Conservation (phyloP, 1,140 invertebrate genomes). For the Phthorimaea operculella region DNA sequence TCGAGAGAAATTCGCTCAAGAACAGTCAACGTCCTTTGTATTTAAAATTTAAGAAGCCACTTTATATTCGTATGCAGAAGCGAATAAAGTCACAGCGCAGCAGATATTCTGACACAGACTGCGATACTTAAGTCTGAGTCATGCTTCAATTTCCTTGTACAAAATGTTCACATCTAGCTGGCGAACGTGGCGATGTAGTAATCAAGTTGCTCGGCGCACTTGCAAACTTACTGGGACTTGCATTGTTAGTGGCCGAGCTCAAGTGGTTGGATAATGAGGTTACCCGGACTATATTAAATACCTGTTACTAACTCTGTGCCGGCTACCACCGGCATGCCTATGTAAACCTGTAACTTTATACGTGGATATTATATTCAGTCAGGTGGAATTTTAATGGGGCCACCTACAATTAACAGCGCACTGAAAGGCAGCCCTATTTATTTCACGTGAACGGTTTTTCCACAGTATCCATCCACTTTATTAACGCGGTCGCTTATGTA, state of each 20-base stretch:
- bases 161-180: conserved; percentile 10
- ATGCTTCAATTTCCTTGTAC: conserved; percentile 18
- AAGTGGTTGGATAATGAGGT: conserved; percentile 2
- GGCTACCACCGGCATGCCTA: neutral
- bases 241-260: conserved; percentile 5
- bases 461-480: neutral
- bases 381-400: neutral
- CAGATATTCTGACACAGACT: no score
- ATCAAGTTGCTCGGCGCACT: neutral
- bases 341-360: neutral
- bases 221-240: neutral
- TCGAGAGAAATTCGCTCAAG: no score
- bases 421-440: neutral
- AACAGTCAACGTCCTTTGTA: no score
- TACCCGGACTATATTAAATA: conserved; percentile 2
- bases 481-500: neutral
- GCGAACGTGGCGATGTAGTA: neutral
- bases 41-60: no score
- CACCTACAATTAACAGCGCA: neutral
- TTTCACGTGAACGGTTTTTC: neutral
- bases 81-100: no score
- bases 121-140: conserved; percentile 23
- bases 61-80: no score
- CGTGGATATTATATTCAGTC: neutral
- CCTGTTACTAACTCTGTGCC: neutral